Conservation (phyloP, 2,797 vertebrate genomes). For the Cyprinella venusta region DNA sequence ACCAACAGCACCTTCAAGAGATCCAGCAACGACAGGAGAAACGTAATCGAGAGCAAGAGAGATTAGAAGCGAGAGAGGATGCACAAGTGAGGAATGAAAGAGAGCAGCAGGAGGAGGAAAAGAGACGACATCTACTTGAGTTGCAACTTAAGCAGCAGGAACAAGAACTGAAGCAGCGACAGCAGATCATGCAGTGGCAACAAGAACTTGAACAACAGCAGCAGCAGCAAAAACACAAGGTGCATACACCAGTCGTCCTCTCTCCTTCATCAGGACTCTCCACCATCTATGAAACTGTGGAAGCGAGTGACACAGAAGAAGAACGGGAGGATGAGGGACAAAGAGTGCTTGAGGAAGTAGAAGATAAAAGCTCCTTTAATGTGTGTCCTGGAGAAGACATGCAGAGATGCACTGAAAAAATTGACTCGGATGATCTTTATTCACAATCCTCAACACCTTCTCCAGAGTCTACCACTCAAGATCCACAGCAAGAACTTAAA, state of each 20-base stretch:
- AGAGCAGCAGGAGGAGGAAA: slow-evolving; percentile 60
- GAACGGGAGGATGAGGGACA: slow-evolving; percentile 46
- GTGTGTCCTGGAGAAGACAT: not conserved
- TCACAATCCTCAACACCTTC: slow-evolving; percentile 15
- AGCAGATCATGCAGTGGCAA: slow-evolving; percentile 81
- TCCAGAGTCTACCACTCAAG: slow-evolving; percentile 2
- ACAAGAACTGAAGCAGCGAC: slow-evolving; percentile 75
- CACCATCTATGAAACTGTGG: slow-evolving; percentile 88
- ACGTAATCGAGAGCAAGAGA: slow-evolving; percentile 61
- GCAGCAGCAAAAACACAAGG: slow-evolving; percentile 60
- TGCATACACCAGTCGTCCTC: slow-evolving; percentile 60
- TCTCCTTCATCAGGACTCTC: slow-evolving; percentile 78
- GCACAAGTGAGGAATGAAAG: slow-evolving; percentile 62
- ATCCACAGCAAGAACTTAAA: not conserved
- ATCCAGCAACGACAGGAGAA: slow-evolving; percentile 75
- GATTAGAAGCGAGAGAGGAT: slow-evolving; percentile 55
- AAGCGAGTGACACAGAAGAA: slow-evolving; percentile 69
- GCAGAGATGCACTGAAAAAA: slow-evolving; percentile 38
- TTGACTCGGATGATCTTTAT: slow-evolving; percentile 41
- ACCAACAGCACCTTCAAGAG: slow-evolving; percentile 77
- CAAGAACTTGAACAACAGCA: slow-evolving; percentile 72
- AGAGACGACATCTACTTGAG: slow-evolving; percentile 68
- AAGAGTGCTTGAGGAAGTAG: not conserved
- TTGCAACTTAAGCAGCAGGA: slow-evolving; percentile 76
- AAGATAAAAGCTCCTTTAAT: slow-evolving; percentile 32